A percentile compares a stretch with the other conserved stretches of the same genome.
These are phyloP conservation scores for Amphibalanus amphitrite DNA, from an alignment of 1,140 invertebrate species.

Conservation along the genomic window DNA sequence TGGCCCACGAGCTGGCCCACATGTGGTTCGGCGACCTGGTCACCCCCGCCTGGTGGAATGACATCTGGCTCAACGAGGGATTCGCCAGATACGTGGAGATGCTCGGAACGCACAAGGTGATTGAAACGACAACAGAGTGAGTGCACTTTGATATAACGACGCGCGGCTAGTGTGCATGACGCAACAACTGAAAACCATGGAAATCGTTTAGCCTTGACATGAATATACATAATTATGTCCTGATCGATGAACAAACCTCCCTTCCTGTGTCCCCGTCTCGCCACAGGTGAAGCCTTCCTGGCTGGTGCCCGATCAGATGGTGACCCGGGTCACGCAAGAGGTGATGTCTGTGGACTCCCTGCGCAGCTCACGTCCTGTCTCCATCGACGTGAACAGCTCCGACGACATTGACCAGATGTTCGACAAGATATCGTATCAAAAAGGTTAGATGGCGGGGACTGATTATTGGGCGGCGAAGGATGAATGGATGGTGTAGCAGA, in stretches of 20 bases:
- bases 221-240: too few species aligned
- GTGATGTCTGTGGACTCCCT: slow-evolving; percentile 30
- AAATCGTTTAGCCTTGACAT: too few species aligned
- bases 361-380: slow-evolving; percentile 33
- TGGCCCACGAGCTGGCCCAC: slow-evolving; percentile 69
- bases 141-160: too few species aligned
- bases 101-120: slow-evolving; percentile 50
- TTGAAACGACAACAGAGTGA: too few species aligned
- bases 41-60: slow-evolving; percentile 57
- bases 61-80: slow-evolving; percentile 77
- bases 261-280: background rate
- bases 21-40: slow-evolving; percentile 65
- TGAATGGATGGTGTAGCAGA: too few species aligned
- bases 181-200: too few species aligned
- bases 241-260: too few species aligned
- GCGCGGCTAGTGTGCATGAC: too few species aligned
- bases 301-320: slow-evolving; percentile 23
- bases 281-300: slow-evolving; percentile 8
- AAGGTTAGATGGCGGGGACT: too few species aligned
- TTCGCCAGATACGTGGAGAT: slow-evolving; percentile 70
- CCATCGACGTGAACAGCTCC: slow-evolving; percentile 30
- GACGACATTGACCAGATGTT: slow-evolving; percentile 37
- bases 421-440: slow-evolving; percentile 35
- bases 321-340: slow-evolving; percentile 25
- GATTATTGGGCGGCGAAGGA: too few species aligned